Evolutionary conservation across 2,797 vertebrate genomes (phyloP).

Genomic region (Darevskia mixta): DNA sequence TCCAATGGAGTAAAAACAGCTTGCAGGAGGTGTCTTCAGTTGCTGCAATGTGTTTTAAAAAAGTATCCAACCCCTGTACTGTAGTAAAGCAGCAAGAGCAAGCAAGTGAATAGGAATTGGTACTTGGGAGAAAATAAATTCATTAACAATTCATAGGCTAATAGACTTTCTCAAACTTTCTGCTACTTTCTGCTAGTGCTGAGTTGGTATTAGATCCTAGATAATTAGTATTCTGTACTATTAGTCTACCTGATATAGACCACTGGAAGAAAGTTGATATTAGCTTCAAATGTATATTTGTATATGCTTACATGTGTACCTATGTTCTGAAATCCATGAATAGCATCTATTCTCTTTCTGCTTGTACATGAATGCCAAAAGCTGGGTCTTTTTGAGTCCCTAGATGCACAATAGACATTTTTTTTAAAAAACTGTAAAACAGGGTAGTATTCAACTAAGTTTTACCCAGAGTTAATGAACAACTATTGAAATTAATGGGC

Average conservation of each 20-base stretch:
- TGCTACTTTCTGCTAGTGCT: constrained; percentile 47
- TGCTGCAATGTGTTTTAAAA: no score
- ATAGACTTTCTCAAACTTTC: background rate
- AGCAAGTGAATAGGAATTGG: background rate
- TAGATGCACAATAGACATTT: background rate
- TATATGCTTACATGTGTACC: background rate
- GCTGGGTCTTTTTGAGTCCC: background rate
- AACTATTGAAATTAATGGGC: no score
- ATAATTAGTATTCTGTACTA: background rate
- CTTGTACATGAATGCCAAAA: background rate
- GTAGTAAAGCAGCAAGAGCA: background rate
- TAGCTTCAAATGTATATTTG: background rate
- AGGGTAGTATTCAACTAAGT: no score
- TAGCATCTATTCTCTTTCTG: background rate
- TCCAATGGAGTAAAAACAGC: no score
- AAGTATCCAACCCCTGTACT: background rate
- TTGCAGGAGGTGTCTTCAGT: no score
- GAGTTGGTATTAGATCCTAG: constrained; percentile 44
- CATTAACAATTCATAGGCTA: background rate
- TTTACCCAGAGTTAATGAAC: no score
- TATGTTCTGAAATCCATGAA: background rate
- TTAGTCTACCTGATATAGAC: background rate
- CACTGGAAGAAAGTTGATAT: constrained; percentile 3
- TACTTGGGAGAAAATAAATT: background rate
- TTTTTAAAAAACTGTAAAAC: no score